Conservation (phyloP, 2,888 invertebrate species). For the Drosophila affinis region DNA sequence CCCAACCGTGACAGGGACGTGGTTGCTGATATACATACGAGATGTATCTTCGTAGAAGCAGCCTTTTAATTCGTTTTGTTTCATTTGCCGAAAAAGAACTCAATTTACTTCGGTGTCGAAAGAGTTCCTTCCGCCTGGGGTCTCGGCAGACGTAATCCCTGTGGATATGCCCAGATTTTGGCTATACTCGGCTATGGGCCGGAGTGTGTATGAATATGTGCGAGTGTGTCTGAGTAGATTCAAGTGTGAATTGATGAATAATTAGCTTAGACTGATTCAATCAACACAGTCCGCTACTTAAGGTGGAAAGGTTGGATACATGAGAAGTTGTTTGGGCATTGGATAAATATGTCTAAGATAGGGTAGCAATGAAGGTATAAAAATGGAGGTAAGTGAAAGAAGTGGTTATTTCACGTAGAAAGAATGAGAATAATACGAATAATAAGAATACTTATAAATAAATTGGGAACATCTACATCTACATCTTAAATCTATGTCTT, state of each 20-base stretch:
- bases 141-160: slow-evolving; percentile 56
- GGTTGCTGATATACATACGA: slow-evolving; percentile 7
- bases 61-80: slow-evolving; percentile 74
- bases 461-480: no score
- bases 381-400: no score
- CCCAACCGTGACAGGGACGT: slow-evolving; percentile 29
- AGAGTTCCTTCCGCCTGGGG: slow-evolving; percentile 42
- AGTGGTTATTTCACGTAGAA: no score
- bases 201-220: background rate
- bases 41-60: slow-evolving; percentile 9
- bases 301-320: background rate
- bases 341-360: background rate
- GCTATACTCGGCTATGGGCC: slow-evolving; percentile 32
- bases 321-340: background rate
- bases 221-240: background rate
- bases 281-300: slow-evolving; percentile 22
- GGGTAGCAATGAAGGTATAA: background rate
- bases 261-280: slow-evolving; percentile 29
- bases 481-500: no score
- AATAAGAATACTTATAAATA: no score
- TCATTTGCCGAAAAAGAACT: slow-evolving; percentile 72
- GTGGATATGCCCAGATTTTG: slow-evolving; percentile 56
- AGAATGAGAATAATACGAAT: no score
- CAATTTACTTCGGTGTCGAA: slow-evolving; percentile 51
- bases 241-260: slow-evolving; percentile 39